Base-by-base conservation (phyloP, 2,113 vertebrate genomes). In the Tragelaphus imberbis region DNA sequence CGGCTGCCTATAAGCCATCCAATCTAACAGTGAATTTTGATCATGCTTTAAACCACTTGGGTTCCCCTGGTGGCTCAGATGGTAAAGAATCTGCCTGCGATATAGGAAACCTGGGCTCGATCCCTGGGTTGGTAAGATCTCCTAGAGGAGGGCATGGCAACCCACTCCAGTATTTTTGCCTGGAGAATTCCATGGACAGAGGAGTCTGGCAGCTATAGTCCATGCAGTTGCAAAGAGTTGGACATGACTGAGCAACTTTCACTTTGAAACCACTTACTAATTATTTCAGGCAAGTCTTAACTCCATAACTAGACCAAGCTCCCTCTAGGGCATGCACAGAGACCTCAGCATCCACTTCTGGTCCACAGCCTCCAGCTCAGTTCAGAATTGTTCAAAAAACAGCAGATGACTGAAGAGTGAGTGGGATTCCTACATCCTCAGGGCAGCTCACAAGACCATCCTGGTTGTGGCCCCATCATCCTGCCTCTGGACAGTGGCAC, bases 61-160 rank as follows among this genome's bases (percentile, higher is more conserved):
- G 71, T 71, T 71, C 19, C n/a, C n/a, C 19, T 40, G 10, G 68
- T 71, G 19, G n/a, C 19, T 40, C 68, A 71, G 10, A 71, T 36
- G n/a, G 10, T 71, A 40, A 40, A 71, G 68, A 71, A 40, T 40
- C 19, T 71, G 19, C 68, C 68, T 71, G n/a, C 0, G 5, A 40
- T 23, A 40, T 0, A 5, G 68, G 68, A 71, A 23, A 71, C 68
- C n/a, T 23, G 19, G 5, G 19, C 12, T 71, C 5, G 0, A 23
- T 13, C 19, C 68, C n/a, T 75, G n/a, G 19, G n/a, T 40, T 75
- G n/a, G 68, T 36, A 75, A 75, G 2, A 75, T 75, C 19, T 36
- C n/a, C 68, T 75, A 21, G 68, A 75, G 68, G 68, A 23, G 10
- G n/a, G 19, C 68, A 23, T 75, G n/a, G n/a, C 68, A 40, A 21